These are phyloP conservation scores for Trogon melanurus DNA, from an alignment of 2,113 vertebrate species.

Conservation along the genomic window DNA sequence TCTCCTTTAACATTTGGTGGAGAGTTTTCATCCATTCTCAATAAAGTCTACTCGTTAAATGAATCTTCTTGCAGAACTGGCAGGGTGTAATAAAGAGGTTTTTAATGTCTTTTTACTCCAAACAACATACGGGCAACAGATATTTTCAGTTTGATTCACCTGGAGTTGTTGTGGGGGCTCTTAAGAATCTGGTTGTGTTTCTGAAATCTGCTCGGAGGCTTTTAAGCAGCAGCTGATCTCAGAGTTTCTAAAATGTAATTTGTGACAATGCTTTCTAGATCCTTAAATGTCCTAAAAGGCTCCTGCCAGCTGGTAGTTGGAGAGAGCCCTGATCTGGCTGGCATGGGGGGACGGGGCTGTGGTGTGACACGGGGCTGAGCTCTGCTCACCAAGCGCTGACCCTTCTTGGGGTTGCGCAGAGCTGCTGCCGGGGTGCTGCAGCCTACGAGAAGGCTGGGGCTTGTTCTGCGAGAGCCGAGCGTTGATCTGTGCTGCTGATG, in stretches of 20 bases:
- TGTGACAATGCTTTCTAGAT: neutral
- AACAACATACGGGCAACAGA: neutral
- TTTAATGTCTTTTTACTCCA: neutral
- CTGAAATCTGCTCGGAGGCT: neutral
- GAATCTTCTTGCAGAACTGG: neutral
- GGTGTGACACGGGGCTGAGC: rapidly evolving
- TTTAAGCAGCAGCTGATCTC: neutral
- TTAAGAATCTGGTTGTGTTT: neutral
- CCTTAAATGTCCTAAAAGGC: neutral
- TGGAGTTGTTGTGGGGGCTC: neutral
- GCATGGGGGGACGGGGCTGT: rapidly evolving
- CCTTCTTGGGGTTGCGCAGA: neutral
- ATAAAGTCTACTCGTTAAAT: neutral
- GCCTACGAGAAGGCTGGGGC: neutral
- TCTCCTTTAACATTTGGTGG: neutral
- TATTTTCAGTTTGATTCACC: neutral
- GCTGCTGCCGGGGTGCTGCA: neutral
- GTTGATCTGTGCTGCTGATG: neutral
- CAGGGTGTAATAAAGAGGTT: neutral
- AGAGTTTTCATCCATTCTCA: neutral
- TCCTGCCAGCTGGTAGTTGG: rapidly evolving
- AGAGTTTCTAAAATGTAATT: neutral
- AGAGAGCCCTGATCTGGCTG: neutral
- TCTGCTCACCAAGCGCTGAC: neutral
- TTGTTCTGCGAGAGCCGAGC: neutral